phyloP scores from a whole-genome alignment of 2,113 vertebrate species.

The Pipa parva region DNA sequence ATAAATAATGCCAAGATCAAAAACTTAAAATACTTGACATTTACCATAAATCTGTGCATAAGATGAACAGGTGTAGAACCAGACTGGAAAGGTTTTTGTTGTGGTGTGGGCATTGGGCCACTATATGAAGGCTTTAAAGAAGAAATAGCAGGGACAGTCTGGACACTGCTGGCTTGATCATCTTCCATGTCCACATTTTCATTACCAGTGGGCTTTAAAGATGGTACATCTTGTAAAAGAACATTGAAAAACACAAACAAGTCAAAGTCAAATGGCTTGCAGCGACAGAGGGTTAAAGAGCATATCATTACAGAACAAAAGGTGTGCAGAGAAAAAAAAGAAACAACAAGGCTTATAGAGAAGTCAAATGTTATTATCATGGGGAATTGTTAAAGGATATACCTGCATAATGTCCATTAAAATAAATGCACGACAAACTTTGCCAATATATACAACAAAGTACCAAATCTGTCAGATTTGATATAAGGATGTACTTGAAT shows the following conservation, averaged over 20 bases:
- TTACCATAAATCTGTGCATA: constrained; percentile 92
- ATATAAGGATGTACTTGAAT: no score
- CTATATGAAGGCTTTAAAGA: constrained; percentile 67
- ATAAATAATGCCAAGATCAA: no score
- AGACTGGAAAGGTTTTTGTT: constrained; percentile 87
- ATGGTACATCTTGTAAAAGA: constrained; percentile 63
- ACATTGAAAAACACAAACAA: constrained; percentile 1
- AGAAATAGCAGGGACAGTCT: constrained; percentile 45
- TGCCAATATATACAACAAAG: no score
- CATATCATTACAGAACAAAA: background rate
- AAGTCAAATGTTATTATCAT: no score
- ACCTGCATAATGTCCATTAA: no score
- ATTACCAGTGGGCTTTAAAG: constrained; percentile 59
- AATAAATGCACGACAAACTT: no score
- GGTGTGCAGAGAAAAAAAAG: no score
- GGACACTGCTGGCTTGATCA: constrained; percentile 47
- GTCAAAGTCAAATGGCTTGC: background rate
- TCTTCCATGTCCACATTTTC: constrained; percentile 51
- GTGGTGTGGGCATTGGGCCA: constrained; percentile 81
- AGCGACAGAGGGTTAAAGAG: background rate
- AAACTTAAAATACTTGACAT: background rate
- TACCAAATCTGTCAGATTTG: no score
- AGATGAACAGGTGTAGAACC: constrained; percentile 87
- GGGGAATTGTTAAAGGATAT: no score
- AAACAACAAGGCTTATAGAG: no score